phyloP scores from a whole-genome alignment of 1,140 invertebrate genomes.

The Diuraphis noxia region DNA sequence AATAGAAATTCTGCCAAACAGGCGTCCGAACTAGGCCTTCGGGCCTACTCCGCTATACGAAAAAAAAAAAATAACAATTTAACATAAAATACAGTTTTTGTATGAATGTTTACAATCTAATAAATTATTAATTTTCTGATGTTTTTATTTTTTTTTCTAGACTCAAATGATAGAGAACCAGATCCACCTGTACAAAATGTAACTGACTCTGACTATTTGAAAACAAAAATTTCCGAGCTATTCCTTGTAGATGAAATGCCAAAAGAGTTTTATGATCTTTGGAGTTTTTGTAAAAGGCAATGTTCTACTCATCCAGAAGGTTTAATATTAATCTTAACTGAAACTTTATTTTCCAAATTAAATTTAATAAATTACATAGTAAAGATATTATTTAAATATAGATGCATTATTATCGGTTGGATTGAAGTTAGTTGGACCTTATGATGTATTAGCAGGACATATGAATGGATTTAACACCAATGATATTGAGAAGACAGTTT shows the following conservation, averaged over 20 bases:
- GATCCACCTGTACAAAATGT: background rate
- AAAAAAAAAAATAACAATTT: background rate
- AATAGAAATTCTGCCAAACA: no score
- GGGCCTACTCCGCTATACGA: no score
- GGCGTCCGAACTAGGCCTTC: no score
- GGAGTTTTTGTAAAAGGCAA: slow-evolving; percentile 74
- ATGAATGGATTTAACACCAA: slow-evolving; percentile 61
- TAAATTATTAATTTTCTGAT: background rate
- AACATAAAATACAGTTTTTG: background rate
- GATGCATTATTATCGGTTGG: slow-evolving; percentile 70
- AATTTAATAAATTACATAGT: slow-evolving; percentile 47
- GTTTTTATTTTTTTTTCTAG: slow-evolving; percentile 13
- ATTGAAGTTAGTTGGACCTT: slow-evolving; percentile 81
- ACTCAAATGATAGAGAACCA: slow-evolving; percentile 29
- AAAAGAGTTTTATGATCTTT: slow-evolving; percentile 83
- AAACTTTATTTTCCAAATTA: slow-evolving; percentile 49
- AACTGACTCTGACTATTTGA: slow-evolving; percentile 7
- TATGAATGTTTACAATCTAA: background rate
- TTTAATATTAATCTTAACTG: slow-evolving; percentile 56
- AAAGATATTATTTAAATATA: slow-evolving; percentile 58
- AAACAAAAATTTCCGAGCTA: slow-evolving; percentile 23
- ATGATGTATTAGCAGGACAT: slow-evolving; percentile 76
- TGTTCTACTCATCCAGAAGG: slow-evolving; percentile 66
- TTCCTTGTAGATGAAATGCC: slow-evolving; percentile 81
- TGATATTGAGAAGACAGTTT: slow-evolving; percentile 54